Conservation (phyloP, 2,113 vertebrate genomes). For the Saccopteryx leptura region DNA sequence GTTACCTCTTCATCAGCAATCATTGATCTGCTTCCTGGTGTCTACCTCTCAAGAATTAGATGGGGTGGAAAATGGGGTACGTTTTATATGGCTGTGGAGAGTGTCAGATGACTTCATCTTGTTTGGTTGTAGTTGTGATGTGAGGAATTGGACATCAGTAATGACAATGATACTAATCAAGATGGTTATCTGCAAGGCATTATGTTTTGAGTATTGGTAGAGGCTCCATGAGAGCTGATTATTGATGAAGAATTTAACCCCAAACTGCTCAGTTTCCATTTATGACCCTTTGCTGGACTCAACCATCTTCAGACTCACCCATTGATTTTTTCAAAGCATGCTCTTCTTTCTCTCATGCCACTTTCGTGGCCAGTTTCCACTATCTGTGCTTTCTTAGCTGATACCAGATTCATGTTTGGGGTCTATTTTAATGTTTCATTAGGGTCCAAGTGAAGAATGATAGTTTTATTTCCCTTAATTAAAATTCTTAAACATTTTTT, state of each 20-base stretch:
- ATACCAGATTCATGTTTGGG: neutral
- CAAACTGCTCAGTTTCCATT: neutral
- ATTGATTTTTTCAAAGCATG: accelerated
- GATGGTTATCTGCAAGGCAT: neutral
- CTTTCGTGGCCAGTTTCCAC: neutral
- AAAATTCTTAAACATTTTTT: neutral
- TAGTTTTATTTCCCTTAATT: neutral
- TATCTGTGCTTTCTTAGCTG: neutral
- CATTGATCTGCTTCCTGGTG: neutral
- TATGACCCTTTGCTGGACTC: neutral
- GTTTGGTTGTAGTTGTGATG: neutral
- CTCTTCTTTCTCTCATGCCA: accelerated
- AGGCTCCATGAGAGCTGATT: accelerated
- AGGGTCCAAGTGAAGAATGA: neutral
- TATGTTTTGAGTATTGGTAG: neutral
- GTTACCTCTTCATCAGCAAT: neutral
- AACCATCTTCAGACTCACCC: too few relatives aligned
- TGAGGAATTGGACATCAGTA: neutral
- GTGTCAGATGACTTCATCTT: neutral
- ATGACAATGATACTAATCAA: neutral
- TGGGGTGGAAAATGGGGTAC: neutral
- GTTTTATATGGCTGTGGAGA: neutral
- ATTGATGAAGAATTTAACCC: neutral
- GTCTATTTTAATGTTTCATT: neutral
- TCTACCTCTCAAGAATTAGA: neutral